phyloP scores from a whole-genome alignment of 1,140 invertebrate species.

The Galleria mellonella region DNA sequence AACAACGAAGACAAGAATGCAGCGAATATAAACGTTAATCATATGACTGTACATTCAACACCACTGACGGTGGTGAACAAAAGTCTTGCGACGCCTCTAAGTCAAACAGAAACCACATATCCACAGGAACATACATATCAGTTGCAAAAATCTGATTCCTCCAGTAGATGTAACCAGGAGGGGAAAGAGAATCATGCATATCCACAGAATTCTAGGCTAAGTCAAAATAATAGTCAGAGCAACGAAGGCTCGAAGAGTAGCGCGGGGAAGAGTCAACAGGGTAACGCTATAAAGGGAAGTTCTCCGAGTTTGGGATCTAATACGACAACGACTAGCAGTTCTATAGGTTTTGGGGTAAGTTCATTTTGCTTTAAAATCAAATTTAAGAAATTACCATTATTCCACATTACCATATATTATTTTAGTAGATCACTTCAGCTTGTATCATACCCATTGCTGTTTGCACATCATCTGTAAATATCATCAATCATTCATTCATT shows the following conservation, averaged over 20 bases:
- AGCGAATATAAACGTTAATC: slow-evolving; percentile 54
- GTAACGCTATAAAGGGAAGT: slow-evolving; percentile 50
- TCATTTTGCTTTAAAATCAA: slow-evolving; percentile 1
- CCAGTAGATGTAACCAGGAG: slow-evolving; percentile 68
- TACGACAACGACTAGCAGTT: slow-evolving; percentile 49
- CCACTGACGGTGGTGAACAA: slow-evolving; percentile 80
- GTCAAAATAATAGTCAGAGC: slow-evolving; percentile 57
- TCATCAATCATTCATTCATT: slow-evolving; percentile 62
- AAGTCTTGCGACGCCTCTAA: slow-evolving; percentile 77
- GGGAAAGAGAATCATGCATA: slow-evolving; percentile 72
- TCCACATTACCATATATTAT: slow-evolving; percentile 1
- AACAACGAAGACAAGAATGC: slow-evolving; percentile 46
- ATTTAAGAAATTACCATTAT: no score
- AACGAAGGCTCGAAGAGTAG: slow-evolving; percentile 41
- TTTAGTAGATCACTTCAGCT: neutral
- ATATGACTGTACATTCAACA: slow-evolving; percentile 81
- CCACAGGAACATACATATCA: slow-evolving; percentile 69
- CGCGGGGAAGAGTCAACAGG: slow-evolving; percentile 42
- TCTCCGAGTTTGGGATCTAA: slow-evolving; percentile 53
- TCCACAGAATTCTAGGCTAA: slow-evolving; percentile 67
- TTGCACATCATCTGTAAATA: slow-evolving; percentile 54
- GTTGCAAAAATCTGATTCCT: slow-evolving; percentile 70
- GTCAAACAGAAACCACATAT: slow-evolving; percentile 71
- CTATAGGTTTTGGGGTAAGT: slow-evolving; percentile 66
- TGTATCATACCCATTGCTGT: slow-evolving; percentile 11